Percentiles rank a stretch among this genome's conserved stretches.
Evolutionary conservation across 2,888 invertebrate species (phyloP).

Genomic region (Scaptomyza caliginosa): DNA sequence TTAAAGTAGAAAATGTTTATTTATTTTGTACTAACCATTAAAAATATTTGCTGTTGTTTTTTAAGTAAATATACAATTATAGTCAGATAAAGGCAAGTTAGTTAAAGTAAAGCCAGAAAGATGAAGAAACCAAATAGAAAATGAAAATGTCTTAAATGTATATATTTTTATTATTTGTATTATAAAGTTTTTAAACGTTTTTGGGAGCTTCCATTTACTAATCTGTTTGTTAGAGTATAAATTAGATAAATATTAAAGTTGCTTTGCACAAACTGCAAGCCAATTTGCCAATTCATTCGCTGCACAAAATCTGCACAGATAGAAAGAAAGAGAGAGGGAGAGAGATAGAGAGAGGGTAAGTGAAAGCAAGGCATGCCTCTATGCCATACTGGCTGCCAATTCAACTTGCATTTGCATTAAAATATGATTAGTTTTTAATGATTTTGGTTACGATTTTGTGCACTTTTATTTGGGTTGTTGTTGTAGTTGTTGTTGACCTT

Average conservation of each 20-base stretch:
- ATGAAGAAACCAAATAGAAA: too few relatives aligned
- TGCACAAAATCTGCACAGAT: constrained; percentile 43
- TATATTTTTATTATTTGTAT: too few relatives aligned
- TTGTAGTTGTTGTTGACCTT: constrained; percentile 8
- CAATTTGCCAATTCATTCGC: background rate
- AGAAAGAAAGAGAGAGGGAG: constrained; percentile 14
- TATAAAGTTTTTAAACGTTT: too few relatives aligned
- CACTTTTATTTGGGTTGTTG: constrained; percentile 13
- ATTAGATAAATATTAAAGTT: constrained; percentile 13
- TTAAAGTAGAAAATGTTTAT: background rate
- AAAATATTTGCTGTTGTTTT: background rate
- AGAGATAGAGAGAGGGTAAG: constrained; percentile 4
- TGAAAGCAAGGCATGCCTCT: constrained; percentile 17
- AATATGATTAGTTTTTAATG: constrained; percentile 80
- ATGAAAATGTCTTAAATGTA: too few relatives aligned
- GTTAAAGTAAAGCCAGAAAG: too few relatives aligned
- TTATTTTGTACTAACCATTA: background rate
- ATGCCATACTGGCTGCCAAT: constrained; percentile 32
- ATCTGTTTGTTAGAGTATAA: background rate
- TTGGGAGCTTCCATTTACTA: background rate
- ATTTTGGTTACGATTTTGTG: constrained; percentile 57
- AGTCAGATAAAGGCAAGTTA: background rate
- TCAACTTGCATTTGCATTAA: constrained; percentile 75
- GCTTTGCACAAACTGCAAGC: constrained; percentile 20
- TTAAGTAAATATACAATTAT: background rate